These are phyloP conservation scores for Leptopilina clavipes DNA, from an alignment of 1,140 invertebrate species.

Conservation along the genomic window DNA sequence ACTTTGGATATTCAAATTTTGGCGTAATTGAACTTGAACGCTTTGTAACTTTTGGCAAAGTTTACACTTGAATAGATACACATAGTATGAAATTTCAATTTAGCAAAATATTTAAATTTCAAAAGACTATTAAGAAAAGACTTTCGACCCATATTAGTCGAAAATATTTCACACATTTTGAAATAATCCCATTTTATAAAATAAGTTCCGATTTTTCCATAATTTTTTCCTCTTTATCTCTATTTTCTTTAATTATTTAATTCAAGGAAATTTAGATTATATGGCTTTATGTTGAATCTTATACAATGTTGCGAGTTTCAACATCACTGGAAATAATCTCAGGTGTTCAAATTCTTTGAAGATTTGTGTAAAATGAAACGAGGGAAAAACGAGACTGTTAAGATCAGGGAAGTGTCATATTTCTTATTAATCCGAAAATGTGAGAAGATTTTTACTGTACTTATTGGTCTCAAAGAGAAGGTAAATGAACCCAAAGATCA, in stretches of 20 bases:
- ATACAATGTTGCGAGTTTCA: not conserved
- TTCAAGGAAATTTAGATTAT: too few relatives aligned
- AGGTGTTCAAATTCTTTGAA: not conserved
- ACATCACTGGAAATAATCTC: not conserved
- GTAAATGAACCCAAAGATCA: not conserved
- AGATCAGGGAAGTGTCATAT: slow-evolving; percentile 15
- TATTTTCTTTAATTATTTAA: too few relatives aligned
- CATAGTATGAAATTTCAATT: too few relatives aligned
- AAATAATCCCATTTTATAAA: too few relatives aligned
- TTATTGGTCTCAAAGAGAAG: not conserved
- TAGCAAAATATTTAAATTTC: too few relatives aligned
- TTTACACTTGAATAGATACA: not conserved
- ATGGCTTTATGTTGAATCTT: not conserved
- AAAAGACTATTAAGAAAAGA: too few relatives aligned
- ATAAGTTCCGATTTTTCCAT: too few relatives aligned
- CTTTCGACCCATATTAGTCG: too few relatives aligned
- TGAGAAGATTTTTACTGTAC: not conserved
- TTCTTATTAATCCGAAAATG: not conserved
- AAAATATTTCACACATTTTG: too few relatives aligned
- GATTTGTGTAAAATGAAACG: not conserved
- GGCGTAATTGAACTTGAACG: not conserved
- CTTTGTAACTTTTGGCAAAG: not conserved
- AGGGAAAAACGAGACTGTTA: slow-evolving; percentile 3
- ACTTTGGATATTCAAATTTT: not conserved
- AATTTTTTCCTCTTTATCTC: too few relatives aligned